Evolutionary conservation across 2,888 invertebrate genomes (phyloP), one percentile per base, ranked within the genome.

Genomic region (Trissonchulus latispiculum): DNA sequence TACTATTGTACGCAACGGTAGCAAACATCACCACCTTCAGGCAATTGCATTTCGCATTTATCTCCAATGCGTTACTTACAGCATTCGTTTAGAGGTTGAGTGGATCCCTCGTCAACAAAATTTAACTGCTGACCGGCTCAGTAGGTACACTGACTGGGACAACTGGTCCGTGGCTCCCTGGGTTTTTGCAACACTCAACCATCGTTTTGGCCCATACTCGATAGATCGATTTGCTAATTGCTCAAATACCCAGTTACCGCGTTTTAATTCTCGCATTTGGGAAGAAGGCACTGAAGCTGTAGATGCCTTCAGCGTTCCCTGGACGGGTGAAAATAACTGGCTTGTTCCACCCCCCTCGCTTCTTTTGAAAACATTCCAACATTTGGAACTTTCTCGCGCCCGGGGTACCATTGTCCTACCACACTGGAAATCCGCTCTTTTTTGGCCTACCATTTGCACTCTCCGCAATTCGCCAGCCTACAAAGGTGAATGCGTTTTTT

Each of bases 171-270:
- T 64, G 18, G 29, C 64, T 8, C 31, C 8, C 8, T 15, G 8
- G 8, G 64, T 64, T 31, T 64, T 64, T n/a, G 18, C 28, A 8
- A 8, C 8, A 8, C 29, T 64, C 8, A 18, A 8, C 33, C 8
- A 33, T 15, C 8, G 8, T 15, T 28, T 3, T 3, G 64, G 64
- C 28, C 64, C 64, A 3, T 64, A 18, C 28, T 31, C 64, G 18
- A 64, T 64, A 31, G 64, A 64, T 64, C 64, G 64, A 18, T 64
- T 64, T 64, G 64, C 64, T n/a, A 64, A 64, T 29, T n/a, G 8
- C 64, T 28, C 33, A 31, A 64, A 64, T 64, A 33, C 8, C 8
- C 8, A 64, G 28, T 3, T 64, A 33, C 8, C 64, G 8, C 29
- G 64, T 15, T 64, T 64, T 64, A 64, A 64, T n/a, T 64, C 64